Evolutionary conservation across 1,140 invertebrate genomes (phyloP), one percentile per base, ranked within the genome.

Genomic region (Lerema accius): DNA sequence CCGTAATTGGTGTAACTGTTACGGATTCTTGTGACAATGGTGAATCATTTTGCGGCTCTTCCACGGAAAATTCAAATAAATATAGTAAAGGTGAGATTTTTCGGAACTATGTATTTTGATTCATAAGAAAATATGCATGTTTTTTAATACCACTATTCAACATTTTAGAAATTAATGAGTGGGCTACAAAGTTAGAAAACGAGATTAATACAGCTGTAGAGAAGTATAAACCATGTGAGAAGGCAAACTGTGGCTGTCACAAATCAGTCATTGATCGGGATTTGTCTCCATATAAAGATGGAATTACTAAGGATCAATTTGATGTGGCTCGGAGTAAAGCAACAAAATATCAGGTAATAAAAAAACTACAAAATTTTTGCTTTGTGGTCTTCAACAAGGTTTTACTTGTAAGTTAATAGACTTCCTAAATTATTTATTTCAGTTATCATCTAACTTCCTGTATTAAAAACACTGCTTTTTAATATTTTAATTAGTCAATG

Each of bases 311-410:
- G 73, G 83, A 94, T 69, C 90, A 94, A 76, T 93, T 97, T 67
- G 86, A 94, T 39, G 74, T 78, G 40, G 92, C 94, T 32, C 91
- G 87, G 59, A 73, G 85, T 23, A 95, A 93, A 76, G 96, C 95
- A 35, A 95, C 95, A 14, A 94, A 94, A 64, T 99, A 99, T 89
- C 97, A 98, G 92, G 86, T 86, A 69, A 65, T 14, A 43, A n/a
- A 28, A 35, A 50, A 13, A 50, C 11, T 15, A 19, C n/a, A n/a
- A n/a, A n/a, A n/a, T n/a, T n/a, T n/a, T n/a, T n/a, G n/a, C n/a
- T n/a, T n/a, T n/a, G n/a, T n/a, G 32, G 2, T 15, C 9, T 19
- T 4, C 32, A 17, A 26, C 19, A n/a, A n/a, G n/a, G n/a, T n/a
- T n/a, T n/a, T n/a, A n/a, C n/a, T n/a, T n/a, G n/a, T n/a, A n/a